phyloP scores from a whole-genome alignment of 2,888 invertebrate genomes.

The Meandrusa payeni region DNA sequence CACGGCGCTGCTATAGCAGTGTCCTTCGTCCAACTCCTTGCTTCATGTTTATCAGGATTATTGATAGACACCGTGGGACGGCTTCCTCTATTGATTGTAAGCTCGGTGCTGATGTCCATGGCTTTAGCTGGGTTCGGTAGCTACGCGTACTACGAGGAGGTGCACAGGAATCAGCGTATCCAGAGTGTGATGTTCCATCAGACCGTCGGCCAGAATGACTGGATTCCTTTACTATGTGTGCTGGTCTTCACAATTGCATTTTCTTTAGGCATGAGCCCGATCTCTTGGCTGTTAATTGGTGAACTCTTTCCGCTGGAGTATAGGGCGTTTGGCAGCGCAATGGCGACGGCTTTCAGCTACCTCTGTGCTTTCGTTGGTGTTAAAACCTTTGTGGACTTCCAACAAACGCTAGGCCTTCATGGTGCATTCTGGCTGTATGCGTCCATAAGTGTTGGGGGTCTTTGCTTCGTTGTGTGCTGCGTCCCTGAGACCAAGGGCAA shows the following conservation, averaged over 20 bases:
- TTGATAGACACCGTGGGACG: slow-evolving; percentile 93
- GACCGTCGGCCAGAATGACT: slow-evolving; percentile 84
- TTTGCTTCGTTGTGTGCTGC: slow-evolving; percentile 91
- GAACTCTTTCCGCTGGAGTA: slow-evolving; percentile 92
- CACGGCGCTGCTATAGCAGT: slow-evolving; percentile 92
- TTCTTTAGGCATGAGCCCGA: slow-evolving; percentile 93
- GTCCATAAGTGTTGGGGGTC: slow-evolving; percentile 88
- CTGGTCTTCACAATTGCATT: slow-evolving; percentile 92
- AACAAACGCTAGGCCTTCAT: slow-evolving; percentile 86
- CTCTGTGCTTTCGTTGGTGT: slow-evolving; percentile 92
- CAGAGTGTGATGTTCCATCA: slow-evolving; percentile 76
- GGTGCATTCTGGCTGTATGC: slow-evolving; percentile 95
- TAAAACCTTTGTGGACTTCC: slow-evolving; percentile 92
- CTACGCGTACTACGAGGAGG: slow-evolving; percentile 90
- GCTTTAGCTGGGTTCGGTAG: slow-evolving; percentile 93
- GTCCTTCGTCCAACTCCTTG: slow-evolving; percentile 91
- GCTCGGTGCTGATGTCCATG: slow-evolving; percentile 91
- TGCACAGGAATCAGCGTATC: slow-evolving; percentile 78
- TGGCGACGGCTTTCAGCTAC: slow-evolving; percentile 93
- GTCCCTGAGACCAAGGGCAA: slow-evolving; percentile 96
- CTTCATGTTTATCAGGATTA: slow-evolving; percentile 89
- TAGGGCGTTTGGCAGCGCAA: slow-evolving; percentile 91
- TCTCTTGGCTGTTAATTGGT: slow-evolving; percentile 91
- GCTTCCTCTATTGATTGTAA: slow-evolving; percentile 90
- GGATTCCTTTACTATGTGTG: slow-evolving; percentile 92